These are phyloP conservation scores for Peromyscus melanophrys DNA, from an alignment of 2,797 vertebrate genomes.

Conservation along the genomic window DNA sequence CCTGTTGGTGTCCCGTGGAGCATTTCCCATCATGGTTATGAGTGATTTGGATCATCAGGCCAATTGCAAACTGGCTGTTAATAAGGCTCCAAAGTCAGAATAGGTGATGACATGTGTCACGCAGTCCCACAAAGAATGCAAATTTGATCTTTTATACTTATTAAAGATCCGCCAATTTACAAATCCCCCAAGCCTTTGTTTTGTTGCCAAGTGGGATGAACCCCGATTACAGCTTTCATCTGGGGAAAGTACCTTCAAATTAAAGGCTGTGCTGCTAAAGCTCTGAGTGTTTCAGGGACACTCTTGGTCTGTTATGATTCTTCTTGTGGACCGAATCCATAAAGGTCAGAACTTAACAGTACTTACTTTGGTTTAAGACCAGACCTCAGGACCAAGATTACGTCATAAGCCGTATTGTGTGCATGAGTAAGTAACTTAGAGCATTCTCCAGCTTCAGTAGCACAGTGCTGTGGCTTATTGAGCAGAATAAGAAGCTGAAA, in stretches of 20 bases:
- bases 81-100: conserved; percentile 67
- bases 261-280: conserved; percentile 68
- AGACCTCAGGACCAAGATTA: conserved; percentile 59
- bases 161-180: conserved; percentile 76
- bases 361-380: conserved; percentile 73
- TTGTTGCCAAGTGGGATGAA: conserved; percentile 77
- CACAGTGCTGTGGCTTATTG: background rate
- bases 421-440: conserved; percentile 51
- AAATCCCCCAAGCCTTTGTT: conserved; percentile 77
- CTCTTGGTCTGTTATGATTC: conserved; percentile 55
- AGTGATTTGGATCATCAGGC: conserved; percentile 74
- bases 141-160: conserved; percentile 75
- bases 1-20: conserved; percentile 48
- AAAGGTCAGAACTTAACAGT: conserved; percentile 61
- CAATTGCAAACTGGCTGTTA: conserved; percentile 75
- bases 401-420: conserved; percentile 46
- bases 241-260: conserved; percentile 68
- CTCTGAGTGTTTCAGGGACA: conserved; percentile 60
- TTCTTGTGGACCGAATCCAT: conserved; percentile 41
- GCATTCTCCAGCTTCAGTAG: conserved; percentile 23
- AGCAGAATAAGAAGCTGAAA: conserved; percentile 64
- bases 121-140: conserved; percentile 69
- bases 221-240: conserved; percentile 68
- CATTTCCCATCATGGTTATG: conserved; percentile 60
- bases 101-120: conserved; percentile 68